These are phyloP conservation scores for Cylindroiulus punctatus DNA, from an alignment of 2,888 invertebrate species.

Conservation along the genomic window DNA sequence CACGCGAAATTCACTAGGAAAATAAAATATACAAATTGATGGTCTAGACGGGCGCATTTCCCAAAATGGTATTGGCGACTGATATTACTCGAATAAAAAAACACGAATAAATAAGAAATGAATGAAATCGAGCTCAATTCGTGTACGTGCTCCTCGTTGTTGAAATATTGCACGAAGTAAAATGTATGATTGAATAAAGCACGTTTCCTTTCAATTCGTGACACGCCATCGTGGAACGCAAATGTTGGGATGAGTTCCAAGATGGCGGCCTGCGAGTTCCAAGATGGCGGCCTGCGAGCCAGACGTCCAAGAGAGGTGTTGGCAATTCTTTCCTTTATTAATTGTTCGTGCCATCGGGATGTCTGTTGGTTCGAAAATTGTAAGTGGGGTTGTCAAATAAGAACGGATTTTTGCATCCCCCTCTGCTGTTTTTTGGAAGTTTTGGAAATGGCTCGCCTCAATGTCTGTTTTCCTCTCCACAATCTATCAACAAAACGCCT, in stretches of 20 bases:
- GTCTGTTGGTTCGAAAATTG: background rate
- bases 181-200: too few relatives aligned
- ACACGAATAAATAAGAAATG: background rate
- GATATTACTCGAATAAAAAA: background rate
- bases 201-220: too few relatives aligned
- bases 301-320: background rate
- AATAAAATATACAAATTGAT: constrained; percentile 19
- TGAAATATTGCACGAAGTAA: background rate
- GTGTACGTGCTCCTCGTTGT: background rate
- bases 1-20: background rate
- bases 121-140: background rate
- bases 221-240: too few relatives aligned
- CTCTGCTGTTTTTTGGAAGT: background rate
- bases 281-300: background rate
- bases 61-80: background rate
- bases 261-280: background rate
- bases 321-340: background rate
- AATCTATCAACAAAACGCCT: constrained; percentile 29
- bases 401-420: background rate
- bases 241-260: too few relatives aligned
- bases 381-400: constrained; percentile 32
- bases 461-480: background rate
- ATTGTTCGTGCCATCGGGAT: background rate
- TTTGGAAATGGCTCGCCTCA: background rate
- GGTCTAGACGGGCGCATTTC: constrained; percentile 19